phyloP scores from a whole-genome alignment of 2,797 vertebrate species.

The Myiotriccus ornatus region DNA sequence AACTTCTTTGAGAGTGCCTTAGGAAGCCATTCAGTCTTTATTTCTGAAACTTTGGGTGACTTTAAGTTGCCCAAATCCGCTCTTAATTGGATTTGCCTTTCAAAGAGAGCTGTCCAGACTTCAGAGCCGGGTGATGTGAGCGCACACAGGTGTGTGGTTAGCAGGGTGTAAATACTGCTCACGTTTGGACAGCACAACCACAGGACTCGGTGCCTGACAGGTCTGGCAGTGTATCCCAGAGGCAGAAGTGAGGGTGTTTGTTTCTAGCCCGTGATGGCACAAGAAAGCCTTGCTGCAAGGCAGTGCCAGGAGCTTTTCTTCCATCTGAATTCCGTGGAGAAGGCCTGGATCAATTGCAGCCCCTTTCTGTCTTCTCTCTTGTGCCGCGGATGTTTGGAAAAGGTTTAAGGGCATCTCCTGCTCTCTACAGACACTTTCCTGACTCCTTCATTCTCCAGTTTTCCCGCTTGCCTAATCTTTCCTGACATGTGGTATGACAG shows the following conservation, averaged over 20 bases:
- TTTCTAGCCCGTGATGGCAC: background rate
- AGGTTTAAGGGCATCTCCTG: background rate
- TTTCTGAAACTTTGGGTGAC: background rate
- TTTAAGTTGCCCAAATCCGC: background rate
- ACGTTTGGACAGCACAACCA: background rate
- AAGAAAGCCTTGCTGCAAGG: background rate
- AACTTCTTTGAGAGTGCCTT: background rate
- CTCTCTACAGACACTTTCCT: background rate
- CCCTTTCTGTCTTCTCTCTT: background rate
- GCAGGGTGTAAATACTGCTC: background rate
- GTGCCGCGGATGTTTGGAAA: background rate
- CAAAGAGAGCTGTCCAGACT: background rate
- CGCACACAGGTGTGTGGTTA: accelerated
- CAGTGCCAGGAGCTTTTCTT: background rate
- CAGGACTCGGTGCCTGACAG: background rate
- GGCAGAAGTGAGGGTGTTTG: background rate
- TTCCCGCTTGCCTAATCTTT: background rate
- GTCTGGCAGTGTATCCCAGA: accelerated
- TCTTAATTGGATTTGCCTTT: background rate
- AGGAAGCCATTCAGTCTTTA: background rate
- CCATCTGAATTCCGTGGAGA: background rate
- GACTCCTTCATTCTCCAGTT: background rate
- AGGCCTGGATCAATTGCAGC: background rate
- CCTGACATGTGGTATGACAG: background rate
- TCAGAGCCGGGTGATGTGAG: accelerated